Evolutionary conservation across 2,113 vertebrate species (phyloP), one percentile per base, ranked within the genome.

Genomic region (Coptodon bakossiorum): DNA sequence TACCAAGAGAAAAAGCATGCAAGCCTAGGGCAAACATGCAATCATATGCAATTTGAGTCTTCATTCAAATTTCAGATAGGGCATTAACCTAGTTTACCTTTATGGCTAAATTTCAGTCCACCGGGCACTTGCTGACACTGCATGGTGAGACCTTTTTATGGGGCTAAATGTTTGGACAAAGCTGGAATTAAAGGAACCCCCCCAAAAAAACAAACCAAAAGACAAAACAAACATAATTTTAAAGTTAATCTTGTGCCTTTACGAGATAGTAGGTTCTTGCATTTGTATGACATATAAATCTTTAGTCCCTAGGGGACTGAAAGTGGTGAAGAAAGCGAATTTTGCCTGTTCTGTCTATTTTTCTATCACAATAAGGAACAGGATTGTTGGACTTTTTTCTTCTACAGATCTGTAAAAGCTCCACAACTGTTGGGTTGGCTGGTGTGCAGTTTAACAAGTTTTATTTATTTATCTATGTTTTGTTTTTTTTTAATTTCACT

Each of bases 191-290:
- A 79, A 81, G 16, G 12, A 22, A 63, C 53, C 63, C n/a, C 85
- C 82, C 27, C 45, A 90, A 22, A 84, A 63, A 45, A 50, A 4
- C 5, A 40, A 78, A 61, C 0, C 27, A 61, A 59, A 16, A 29
- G 9, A 59, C 54, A 0, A 29, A 59, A 59, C 14, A 31, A 66
- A 36, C 59, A 36, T 7, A 83, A 76, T 93, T 90, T 89, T 54
- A 53, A 86, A 91, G 40, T 81, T 87, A 27, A 90, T 87, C 91
- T 90, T 29, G 88, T 88, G 36, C 34, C 52, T 85, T 92, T 90
- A 48, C 24, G 89, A 90, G 87, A 85, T 76, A 89, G 52, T 88
- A 84, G 83, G 90, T 81, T 90, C 81, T 90, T 85, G 61, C 83
- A 83, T 86, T 52, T 79, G 34, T 54, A 54, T 16, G 81, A 80